Conservation (phyloP, 2,113 vertebrate genomes). For the Vulpes ferrilata region DNA sequence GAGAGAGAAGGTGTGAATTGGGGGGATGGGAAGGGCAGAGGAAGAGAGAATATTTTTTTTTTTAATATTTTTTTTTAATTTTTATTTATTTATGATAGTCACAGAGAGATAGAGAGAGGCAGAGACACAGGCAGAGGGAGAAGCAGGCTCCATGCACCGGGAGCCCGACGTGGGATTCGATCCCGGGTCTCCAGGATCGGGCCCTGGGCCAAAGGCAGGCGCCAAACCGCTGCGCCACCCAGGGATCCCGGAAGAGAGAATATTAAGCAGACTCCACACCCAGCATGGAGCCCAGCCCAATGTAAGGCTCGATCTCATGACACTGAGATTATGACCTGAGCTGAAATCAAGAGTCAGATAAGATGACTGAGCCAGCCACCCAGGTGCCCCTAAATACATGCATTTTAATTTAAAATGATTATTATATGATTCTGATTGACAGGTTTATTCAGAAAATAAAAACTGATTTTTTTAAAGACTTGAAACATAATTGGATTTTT, state of each 20-base stretch:
- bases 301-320: neutral
- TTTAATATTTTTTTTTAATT: too few species aligned
- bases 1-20: neutral
- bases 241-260: neutral
- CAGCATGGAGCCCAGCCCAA: neutral
- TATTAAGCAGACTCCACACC: neutral
- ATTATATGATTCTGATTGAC: neutral
- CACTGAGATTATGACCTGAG: neutral
- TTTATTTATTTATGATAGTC: too few species aligned
- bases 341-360: neutral
- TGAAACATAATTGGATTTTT: slow-evolving; percentile 18
- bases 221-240: too few species aligned
- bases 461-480: neutral
- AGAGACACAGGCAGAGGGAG: too few species aligned
- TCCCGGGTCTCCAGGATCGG: too few species aligned
- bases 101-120: too few species aligned
- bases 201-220: too few species aligned
- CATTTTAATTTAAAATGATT: slow-evolving; percentile 40
- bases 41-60: neutral
- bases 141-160: too few species aligned
- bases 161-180: too few species aligned
- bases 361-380: neutral
- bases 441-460: neutral
- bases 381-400: neutral
- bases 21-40: neutral